phyloP scores from a whole-genome alignment of 2,888 invertebrate genomes.

The Entomobrya multifasciata region DNA sequence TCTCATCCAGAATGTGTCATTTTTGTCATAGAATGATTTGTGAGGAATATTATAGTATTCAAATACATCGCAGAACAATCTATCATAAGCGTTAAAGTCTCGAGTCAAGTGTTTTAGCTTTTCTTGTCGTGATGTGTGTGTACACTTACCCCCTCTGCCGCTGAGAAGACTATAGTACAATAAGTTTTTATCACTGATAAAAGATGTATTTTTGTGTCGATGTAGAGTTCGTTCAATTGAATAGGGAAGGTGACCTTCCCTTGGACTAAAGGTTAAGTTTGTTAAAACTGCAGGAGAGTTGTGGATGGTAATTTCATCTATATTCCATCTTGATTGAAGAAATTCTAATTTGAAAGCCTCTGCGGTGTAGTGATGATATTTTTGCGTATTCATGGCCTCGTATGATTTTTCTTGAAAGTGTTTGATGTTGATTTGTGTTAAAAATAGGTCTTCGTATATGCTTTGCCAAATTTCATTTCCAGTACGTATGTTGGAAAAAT shows the following conservation, averaged over 20 bases:
- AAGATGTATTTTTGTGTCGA: not conserved
- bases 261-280: not conserved
- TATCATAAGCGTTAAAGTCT: conserved; percentile 54
- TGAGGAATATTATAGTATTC: not conserved
- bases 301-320: not conserved
- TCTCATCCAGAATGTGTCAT: not conserved
- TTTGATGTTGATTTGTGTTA: not conserved
- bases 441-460: not conserved
- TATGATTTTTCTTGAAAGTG: not conserved
- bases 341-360: conserved; percentile 12
- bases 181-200: not conserved
- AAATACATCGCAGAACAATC: conserved; percentile 59
- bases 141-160: conserved; percentile 15
- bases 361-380: not conserved
- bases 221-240: not conserved
- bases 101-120: conserved; percentile 3
- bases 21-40: not conserved
- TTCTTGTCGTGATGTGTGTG: not conserved
- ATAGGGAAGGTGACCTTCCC: not conserved
- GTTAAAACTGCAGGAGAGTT: not conserved
- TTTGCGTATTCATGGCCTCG: not conserved
- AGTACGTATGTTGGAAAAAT: too few species aligned
- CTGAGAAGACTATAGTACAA: conserved; percentile 14
- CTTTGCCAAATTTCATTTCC: not conserved
- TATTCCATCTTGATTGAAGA: conserved; percentile 35